Base-by-base conservation (phyloP, 2,888 invertebrate genomes). In the Epinotia ramella region DNA sequence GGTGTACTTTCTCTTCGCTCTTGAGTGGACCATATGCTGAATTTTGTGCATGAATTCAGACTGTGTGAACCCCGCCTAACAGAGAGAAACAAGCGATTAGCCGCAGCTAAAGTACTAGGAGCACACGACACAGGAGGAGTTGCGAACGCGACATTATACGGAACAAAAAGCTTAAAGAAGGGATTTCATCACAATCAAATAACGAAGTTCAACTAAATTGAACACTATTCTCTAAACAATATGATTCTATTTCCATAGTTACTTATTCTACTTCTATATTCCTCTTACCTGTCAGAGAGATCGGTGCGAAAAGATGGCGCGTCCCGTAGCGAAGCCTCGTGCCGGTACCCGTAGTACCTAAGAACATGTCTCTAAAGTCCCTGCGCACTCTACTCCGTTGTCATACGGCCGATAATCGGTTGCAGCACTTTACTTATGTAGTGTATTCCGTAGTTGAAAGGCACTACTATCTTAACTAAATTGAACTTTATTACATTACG, bases 201-300 rank as follows among this genome's bases (percentile, higher is more conserved):
- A 53, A 16, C 3, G 16, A 49, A 33, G 16, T 33, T 62, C 16
- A 33, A 33, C 62, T n/a, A 44, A 63, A 63, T 63, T 40, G 11
- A 33, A 33, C 40, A 40, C 40, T 18, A 18, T 63, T 4, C 12
- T 40, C 33, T 18, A 40, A 40, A 1, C 18, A 63, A 24, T 12
- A 33, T 28, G 60, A 28, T 33, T 16, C 28, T 16, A 24, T 7
- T 64, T 13, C 18, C 20, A 12, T 20, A 12, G 40, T 46, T 7
- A n/a, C 4, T 49, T 49, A 16, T 44, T 44, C 0, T 9, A 46
- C 49, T 53, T 53, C 2, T 28, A 28, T 18, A 33, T 40, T 40
- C 40, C 33, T n/a, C 44, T 64, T 89, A 93, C 93, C 94, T 93
- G 92, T 93, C 94, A 79, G 94, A 94, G 80, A 86, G 77, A 82